Conservation (phyloP, 2,797 vertebrate genomes). For the Sphaeramia orbicularis region DNA sequence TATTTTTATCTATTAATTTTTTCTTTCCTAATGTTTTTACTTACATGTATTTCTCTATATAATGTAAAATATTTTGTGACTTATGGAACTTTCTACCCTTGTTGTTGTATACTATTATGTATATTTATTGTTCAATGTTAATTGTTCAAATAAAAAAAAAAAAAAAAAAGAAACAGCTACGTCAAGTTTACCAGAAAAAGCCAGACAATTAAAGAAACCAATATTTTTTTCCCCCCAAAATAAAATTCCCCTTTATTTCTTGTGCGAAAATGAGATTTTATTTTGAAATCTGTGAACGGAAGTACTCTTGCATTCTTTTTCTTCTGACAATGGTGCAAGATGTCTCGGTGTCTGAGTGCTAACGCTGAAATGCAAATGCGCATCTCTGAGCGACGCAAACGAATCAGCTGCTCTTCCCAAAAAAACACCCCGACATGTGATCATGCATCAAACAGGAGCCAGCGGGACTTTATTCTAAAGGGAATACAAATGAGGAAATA, state of each 20-base stretch:
- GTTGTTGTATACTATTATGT: too few relatives aligned
- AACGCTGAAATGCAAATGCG: constrained; percentile 66
- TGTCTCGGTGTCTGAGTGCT: constrained; percentile 51
- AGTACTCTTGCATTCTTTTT: fast-evolving
- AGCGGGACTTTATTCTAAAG: constrained; percentile 36
- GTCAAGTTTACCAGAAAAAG: constrained; percentile 3
- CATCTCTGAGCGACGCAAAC: constrained; percentile 48
- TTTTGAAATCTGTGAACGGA: constrained; percentile 51
- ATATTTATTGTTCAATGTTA: too few relatives aligned
- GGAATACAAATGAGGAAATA: constrained; percentile 36
- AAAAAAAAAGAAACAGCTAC: not conserved
- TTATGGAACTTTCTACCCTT: too few relatives aligned
- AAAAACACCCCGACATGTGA: constrained; percentile 21
- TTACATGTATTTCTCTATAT: too few relatives aligned
- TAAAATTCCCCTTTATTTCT: constrained; percentile 4
- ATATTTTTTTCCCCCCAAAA: constrained; percentile 6
- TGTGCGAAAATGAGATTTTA: not conserved
- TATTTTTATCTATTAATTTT: too few relatives aligned
- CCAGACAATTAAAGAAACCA: not conserved
- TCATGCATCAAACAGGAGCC: not conserved
- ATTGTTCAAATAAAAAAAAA: too few relatives aligned
- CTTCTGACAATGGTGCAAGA: constrained; percentile 56
- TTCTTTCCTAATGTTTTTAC: too few relatives aligned
- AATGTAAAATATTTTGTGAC: too few relatives aligned
- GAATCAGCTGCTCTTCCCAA: constrained; percentile 15